Percentiles rank a stretch among this genome's conserved stretches.
These are phyloP conservation scores for Corythaixoides concolor DNA, from an alignment of 2,113 vertebrate species.

Conservation along the genomic window DNA sequence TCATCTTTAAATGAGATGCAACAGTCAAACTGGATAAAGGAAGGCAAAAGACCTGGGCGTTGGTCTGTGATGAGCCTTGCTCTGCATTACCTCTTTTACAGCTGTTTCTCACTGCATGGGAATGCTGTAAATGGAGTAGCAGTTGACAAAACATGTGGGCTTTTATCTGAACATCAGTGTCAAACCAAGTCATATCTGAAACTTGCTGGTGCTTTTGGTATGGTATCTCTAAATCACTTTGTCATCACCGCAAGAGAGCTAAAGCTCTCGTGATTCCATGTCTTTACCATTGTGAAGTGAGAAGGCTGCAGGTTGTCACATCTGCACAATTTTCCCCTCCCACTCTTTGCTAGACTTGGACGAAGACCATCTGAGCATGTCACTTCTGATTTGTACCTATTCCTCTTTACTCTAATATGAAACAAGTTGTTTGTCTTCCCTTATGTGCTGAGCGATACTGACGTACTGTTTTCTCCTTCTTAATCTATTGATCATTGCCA, in stretches of 20 bases:
- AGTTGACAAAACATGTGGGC: neutral
- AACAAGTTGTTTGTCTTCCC: neutral
- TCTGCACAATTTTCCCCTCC: neutral
- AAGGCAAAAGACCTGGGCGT: neutral
- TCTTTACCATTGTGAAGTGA: neutral
- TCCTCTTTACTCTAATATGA: neutral
- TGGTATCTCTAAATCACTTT: neutral
- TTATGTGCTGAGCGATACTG: neutral
- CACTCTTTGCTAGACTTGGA: neutral
- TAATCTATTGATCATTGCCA: neutral
- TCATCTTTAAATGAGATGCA: neutral
- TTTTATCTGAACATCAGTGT: neutral
- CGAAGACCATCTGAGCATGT: neutral
- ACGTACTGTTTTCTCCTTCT: neutral
- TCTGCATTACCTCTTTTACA: neutral
- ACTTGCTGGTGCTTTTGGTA: neutral
- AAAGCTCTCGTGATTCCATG: neutral
- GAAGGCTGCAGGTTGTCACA: neutral
- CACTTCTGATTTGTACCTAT: neutral
- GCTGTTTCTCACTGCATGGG: neutral
- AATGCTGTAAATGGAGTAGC: neutral
- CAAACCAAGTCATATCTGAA: neutral
- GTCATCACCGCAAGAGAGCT: neutral
- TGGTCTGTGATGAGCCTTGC: neutral
- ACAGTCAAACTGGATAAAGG: neutral